Conservation (phyloP, 2,888 invertebrate species). For the Fragum fragum region DNA sequence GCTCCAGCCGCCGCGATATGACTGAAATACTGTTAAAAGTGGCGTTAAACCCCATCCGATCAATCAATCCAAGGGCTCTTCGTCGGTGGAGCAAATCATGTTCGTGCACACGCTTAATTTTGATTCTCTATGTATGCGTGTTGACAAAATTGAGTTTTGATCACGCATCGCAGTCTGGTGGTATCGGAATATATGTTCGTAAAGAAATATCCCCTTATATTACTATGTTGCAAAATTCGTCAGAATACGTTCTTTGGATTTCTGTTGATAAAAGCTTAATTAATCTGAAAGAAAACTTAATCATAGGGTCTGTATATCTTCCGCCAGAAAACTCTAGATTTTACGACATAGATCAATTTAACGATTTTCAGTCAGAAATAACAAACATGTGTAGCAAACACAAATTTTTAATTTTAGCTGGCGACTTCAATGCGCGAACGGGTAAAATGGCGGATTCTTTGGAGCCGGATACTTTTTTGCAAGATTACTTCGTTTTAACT, state of each 20-base stretch:
- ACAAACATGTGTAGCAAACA: background rate
- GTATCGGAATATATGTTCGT: constrained; percentile 11
- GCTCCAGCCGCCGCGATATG: no score
- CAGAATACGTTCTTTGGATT: constrained; percentile 21
- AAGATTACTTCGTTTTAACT: background rate
- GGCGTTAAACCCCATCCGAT: no score
- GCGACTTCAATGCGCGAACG: constrained; percentile 3
- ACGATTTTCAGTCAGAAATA: constrained; percentile 4
- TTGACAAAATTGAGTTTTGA: no score
- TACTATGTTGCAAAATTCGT: background rate
- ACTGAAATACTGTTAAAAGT: no score
- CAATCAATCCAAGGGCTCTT: no score
- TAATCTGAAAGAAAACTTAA: constrained; percentile 1
- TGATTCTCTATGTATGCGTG: no score
- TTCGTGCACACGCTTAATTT: no score
- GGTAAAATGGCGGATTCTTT: background rate
- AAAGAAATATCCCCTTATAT: constrained; percentile 1
- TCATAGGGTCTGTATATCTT: constrained; percentile 17
- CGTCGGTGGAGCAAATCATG: no score
- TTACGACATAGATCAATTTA: background rate
- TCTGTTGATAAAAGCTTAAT: background rate
- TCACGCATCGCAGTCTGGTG: constrained; percentile 15
- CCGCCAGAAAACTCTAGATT: constrained; percentile 19
- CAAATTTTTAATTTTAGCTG: background rate
- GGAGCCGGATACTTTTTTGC: background rate